Conservation (phyloP, 1,140 invertebrate genomes). For the Coenobita brevimanus region DNA sequence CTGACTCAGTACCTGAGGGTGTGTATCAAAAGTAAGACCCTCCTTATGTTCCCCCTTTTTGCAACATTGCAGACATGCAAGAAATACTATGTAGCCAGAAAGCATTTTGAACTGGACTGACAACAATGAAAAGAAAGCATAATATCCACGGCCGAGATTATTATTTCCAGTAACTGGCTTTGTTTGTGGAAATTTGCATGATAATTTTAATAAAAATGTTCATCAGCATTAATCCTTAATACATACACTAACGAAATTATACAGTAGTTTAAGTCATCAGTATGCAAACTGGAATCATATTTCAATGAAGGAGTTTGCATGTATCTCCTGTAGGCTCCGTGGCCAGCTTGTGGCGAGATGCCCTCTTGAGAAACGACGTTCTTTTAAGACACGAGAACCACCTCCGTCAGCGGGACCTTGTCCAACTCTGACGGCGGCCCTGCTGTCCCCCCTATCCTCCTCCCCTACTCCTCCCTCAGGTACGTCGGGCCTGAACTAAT, state of each 20-base stretch:
- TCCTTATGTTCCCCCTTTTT: too few species aligned
- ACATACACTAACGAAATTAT: not conserved
- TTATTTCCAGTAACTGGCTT: too few species aligned
- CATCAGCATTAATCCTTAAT: too few species aligned
- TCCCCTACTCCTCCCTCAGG: conserved; percentile 27
- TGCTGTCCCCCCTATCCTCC: conserved; percentile 10
- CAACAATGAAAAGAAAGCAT: too few species aligned
- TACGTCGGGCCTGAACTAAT: conserved; percentile 33
- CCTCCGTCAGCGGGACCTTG: conserved; percentile 67
- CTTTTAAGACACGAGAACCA: conserved; percentile 69
- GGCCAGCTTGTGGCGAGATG: conserved; percentile 70
- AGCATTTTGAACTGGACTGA: too few species aligned
- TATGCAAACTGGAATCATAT: not conserved
- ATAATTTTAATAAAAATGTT: too few species aligned
- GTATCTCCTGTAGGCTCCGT: conserved; percentile 73
- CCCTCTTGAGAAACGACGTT: conserved; percentile 69
- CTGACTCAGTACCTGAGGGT: too few species aligned
- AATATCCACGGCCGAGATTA: too few species aligned
- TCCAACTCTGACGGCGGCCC: conserved; percentile 64
- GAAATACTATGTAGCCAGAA: too few species aligned
- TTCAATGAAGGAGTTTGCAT: not conserved
- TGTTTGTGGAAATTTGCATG: too few species aligned
- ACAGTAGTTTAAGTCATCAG: not conserved
- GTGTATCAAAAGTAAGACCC: too few species aligned
- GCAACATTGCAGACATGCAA: too few species aligned